A percentile compares a stretch with the other conserved stretches of the same genome.
Evolutionary conservation across 2,888 invertebrate species (phyloP).

Genomic region (Agonopterix alstromeriana): DNA sequence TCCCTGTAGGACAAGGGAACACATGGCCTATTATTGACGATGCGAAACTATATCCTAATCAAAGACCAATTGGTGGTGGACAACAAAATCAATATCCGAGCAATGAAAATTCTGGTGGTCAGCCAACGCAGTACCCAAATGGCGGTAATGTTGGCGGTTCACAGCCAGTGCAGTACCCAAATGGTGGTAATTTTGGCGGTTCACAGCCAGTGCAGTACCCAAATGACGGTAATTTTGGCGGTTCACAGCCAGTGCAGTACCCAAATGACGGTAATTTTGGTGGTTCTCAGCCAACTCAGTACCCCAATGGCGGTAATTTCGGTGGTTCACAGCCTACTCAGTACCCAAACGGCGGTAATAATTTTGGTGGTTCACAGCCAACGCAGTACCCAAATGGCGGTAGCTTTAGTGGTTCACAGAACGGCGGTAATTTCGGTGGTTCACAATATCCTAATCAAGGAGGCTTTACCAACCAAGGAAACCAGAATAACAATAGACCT

Average conservation of each 20-base stretch:
- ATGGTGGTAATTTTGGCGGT: background rate
- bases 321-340: background rate
- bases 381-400: slow-evolving; percentile 13
- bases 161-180: background rate
- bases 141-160: slow-evolving; percentile 1
- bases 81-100: slow-evolving; percentile 7
- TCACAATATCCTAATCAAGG: slow-evolving; percentile 5
- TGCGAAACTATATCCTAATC: background rate
- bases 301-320: slow-evolving; percentile 3
- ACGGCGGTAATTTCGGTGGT: slow-evolving; percentile 3
- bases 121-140: slow-evolving; percentile 1
- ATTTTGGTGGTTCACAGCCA: background rate
- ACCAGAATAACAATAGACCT: background rate
- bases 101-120: slow-evolving; percentile 10
- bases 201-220: background rate
- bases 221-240: background rate
- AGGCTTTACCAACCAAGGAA: slow-evolving; percentile 1
- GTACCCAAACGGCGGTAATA: slow-evolving; percentile 10
- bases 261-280: slow-evolving; percentile 6
- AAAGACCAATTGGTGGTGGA: background rate
- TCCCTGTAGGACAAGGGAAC: slow-evolving; percentile 4
- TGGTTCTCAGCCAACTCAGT: background rate
- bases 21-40: slow-evolving; percentile 8
- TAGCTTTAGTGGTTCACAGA: slow-evolving; percentile 9
- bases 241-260: background rate